Evolutionary conservation across 2,113 vertebrate genomes (phyloP).

Genomic region (Loxodonta africana): DNA sequence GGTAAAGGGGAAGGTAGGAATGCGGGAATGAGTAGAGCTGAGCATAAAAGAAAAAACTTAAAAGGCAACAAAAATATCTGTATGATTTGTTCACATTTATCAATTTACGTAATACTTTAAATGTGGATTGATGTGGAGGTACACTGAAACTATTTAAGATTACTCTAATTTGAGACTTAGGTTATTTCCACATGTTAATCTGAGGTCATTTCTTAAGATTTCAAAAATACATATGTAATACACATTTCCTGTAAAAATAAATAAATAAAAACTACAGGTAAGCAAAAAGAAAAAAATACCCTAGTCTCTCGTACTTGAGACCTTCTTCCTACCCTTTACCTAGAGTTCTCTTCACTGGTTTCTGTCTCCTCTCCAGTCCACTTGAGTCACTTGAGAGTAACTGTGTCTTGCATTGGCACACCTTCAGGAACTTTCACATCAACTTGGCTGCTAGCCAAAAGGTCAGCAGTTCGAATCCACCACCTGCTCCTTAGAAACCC

Average conservation of each 20-base stretch:
- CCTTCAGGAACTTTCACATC: not conserved
- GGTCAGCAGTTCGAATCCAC: no score
- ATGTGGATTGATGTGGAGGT: not conserved
- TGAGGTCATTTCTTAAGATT: not conserved
- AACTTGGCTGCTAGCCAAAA: no score
- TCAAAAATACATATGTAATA: not conserved
- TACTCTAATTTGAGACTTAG: not conserved
- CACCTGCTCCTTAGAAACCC: no score
- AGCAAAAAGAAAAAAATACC: not conserved
- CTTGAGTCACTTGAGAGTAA: not conserved
- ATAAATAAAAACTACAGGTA: not conserved
- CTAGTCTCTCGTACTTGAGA: not conserved
- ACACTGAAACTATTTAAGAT: not conserved
- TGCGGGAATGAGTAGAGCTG: not conserved
- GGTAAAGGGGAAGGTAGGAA: not conserved
- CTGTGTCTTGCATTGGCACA: accelerated
- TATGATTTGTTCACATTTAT: not conserved
- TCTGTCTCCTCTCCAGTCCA: not conserved
- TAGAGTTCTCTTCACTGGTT: not conserved
- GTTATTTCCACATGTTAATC: not conserved
- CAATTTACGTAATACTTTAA: not conserved
- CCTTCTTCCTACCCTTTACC: no score
- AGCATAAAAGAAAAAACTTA: not conserved
- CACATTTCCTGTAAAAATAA: not conserved
- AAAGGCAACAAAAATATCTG: not conserved